Evolutionary conservation across 2,113 vertebrate species (phyloP).

Genomic region (Elephas maximus): DNA sequence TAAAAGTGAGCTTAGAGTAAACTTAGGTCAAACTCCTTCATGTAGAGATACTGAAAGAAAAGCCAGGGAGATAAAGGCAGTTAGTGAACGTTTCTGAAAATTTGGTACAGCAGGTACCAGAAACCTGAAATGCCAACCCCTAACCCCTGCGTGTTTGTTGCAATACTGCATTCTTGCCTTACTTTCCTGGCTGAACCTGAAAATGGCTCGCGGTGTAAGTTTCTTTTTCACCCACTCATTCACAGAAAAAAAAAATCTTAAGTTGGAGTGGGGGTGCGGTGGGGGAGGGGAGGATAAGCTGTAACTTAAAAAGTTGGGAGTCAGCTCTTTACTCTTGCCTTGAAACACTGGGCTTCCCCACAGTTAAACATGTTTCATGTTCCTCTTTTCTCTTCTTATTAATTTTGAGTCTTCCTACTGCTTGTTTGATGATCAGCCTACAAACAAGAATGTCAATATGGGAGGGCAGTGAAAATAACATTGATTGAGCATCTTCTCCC

Average conservation of each 20-base stretch:
- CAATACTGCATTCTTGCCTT: not conserved
- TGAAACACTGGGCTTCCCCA: conserved; percentile 54
- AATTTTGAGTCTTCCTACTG: conserved; percentile 30
- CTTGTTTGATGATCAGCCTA: not conserved
- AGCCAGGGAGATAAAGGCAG: not conserved
- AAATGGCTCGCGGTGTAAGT: not conserved
- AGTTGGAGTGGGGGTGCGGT: not conserved
- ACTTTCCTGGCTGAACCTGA: not conserved
- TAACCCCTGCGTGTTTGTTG: not conserved
- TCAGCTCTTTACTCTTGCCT: conserved; percentile 73
- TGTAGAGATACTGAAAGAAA: not conserved
- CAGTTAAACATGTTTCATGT: conserved; percentile 70
- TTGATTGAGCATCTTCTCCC: not conserved
- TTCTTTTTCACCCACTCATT: not conserved
- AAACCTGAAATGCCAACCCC: not conserved
- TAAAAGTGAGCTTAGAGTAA: not conserved
- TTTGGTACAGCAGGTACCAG: accelerated
- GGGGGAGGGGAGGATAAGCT: not conserved
- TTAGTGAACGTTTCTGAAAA: not conserved
- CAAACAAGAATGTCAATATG: not conserved
- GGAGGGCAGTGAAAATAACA: conserved; percentile 26
- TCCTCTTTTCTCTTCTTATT: conserved; percentile 72
- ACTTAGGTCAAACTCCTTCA: not conserved
- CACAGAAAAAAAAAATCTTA: not conserved
- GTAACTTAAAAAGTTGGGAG: not conserved